Conservation (phyloP, 2,113 vertebrate species). For the Dasyurus viverrinus region DNA sequence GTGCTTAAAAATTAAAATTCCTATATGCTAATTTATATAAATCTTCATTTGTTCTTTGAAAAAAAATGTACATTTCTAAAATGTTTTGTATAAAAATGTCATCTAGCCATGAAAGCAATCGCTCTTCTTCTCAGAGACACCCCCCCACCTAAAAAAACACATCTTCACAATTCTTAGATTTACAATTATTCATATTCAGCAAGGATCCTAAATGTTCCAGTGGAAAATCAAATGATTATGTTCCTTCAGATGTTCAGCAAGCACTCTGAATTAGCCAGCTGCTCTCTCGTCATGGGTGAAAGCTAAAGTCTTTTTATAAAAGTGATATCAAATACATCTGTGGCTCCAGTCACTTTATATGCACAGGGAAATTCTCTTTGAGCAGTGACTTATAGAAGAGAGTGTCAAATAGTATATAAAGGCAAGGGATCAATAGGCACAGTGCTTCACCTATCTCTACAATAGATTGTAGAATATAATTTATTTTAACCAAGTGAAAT, state of each 20-base stretch:
- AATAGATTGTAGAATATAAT: slow-evolving; percentile 70
- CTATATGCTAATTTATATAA: slow-evolving; percentile 4
- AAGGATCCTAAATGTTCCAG: slow-evolving; percentile 65
- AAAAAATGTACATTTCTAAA: slow-evolving; percentile 46
- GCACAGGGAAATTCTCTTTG: slow-evolving; percentile 74
- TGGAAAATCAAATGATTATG: slow-evolving; percentile 76
- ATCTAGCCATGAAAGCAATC: background rate
- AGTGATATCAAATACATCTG: slow-evolving; percentile 71
- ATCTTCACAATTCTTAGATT: slow-evolving; percentile 65
- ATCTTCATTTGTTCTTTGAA: slow-evolving; percentile 40
- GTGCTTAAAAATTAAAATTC: slow-evolving; percentile 53
- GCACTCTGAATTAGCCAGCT: slow-evolving; percentile 68
- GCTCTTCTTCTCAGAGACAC: slow-evolving; percentile 30
- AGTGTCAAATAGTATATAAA: slow-evolving; percentile 63
- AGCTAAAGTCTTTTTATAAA: slow-evolving; percentile 74
- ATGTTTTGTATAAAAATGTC: slow-evolving; percentile 29
- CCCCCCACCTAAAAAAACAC: background rate
- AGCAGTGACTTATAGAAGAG: slow-evolving; percentile 67
- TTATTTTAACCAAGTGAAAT: slow-evolving; percentile 76
- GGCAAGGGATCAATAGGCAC: slow-evolving; percentile 50
- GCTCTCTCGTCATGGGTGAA: slow-evolving; percentile 72
- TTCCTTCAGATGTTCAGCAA: slow-evolving; percentile 69
- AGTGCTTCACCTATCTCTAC: slow-evolving; percentile 22
- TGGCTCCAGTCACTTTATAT: slow-evolving; percentile 71
- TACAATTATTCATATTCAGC: slow-evolving; percentile 73